Conservation (phyloP, 1,140 invertebrate species). For the Drosophila truncata region DNA sequence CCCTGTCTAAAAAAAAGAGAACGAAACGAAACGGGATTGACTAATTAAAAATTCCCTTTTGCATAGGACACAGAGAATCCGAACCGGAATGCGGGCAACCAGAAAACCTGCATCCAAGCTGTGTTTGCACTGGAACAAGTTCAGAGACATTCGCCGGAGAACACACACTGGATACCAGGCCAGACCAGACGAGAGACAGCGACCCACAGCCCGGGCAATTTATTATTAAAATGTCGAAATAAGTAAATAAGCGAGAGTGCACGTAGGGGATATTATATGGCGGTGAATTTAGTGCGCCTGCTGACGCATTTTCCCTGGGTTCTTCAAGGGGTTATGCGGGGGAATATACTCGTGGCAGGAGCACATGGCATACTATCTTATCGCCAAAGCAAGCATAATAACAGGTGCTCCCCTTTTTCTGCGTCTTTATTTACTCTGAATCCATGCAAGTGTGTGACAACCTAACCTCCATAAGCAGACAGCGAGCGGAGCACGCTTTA, state of each 20-base stretch:
- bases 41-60: slow-evolving; percentile 43
- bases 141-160: slow-evolving; percentile 29
- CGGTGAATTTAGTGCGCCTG: slow-evolving; percentile 38
- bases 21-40: slow-evolving; percentile 14
- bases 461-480: slow-evolving; percentile 39
- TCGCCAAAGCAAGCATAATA: slow-evolving; percentile 48
- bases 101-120: slow-evolving; percentile 55
- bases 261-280: slow-evolving; percentile 42
- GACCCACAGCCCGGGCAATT: slow-evolving; percentile 50
- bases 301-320: slow-evolving; percentile 63
- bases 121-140: slow-evolving; percentile 65
- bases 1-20: slow-evolving; percentile 2
- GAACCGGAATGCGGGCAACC: slow-evolving; percentile 34
- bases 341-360: slow-evolving; percentile 18
- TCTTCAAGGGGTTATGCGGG: neutral
- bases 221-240: slow-evolving; percentile 76
- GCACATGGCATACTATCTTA: slow-evolving; percentile 46
- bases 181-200: slow-evolving; percentile 14
- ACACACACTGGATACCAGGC: neutral
- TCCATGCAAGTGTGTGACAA: slow-evolving; percentile 9
- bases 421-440: slow-evolving; percentile 22
- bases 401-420: slow-evolving; percentile 38
- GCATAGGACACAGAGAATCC: slow-evolving; percentile 5
- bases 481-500: slow-evolving; percentile 30
- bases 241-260: slow-evolving; percentile 62